These are phyloP conservation scores for Paralvinella palmiformis DNA, from an alignment of 1,140 invertebrate species.

Conservation along the genomic window DNA sequence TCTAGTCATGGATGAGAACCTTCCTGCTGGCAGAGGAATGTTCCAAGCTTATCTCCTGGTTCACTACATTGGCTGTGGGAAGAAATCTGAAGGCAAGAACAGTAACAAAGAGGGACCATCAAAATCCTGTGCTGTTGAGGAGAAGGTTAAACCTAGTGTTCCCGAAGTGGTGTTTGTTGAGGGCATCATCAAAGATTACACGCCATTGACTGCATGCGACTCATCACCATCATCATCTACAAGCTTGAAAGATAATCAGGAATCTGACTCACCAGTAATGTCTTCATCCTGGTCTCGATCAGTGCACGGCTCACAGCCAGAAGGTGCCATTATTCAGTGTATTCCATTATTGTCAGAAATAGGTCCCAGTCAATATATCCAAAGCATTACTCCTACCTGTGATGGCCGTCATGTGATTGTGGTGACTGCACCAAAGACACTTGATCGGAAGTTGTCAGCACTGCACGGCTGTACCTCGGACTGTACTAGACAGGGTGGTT, in stretches of 20 bases:
- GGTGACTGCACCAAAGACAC: background rate
- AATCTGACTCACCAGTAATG: background rate
- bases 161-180: too few species aligned
- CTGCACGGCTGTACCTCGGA: background rate
- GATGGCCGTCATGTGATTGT: constrained; percentile 5
- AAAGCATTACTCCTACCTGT: background rate
- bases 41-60: constrained; percentile 4
- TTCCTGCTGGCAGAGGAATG: too few species aligned
- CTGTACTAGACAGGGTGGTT: constrained; percentile 25
- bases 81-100: too few species aligned
- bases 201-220: too few species aligned
- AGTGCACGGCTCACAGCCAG: background rate
- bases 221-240: too few species aligned
- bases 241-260: too few species aligned
- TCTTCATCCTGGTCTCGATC: background rate
- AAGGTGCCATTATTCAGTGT: constrained; percentile 12
- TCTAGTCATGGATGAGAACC: too few species aligned
- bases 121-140: too few species aligned
- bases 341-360: constrained; percentile 7
- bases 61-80: constrained; percentile 5
- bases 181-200: too few species aligned
- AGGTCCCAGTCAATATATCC: constrained; percentile 9
- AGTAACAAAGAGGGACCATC: too few species aligned
- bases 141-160: too few species aligned
- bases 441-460: background rate